Percentiles rank a stretch among this genome's conserved stretches.
Evolutionary conservation across 2,888 invertebrate species (phyloP).

Genomic region (Macaria notata): DNA sequence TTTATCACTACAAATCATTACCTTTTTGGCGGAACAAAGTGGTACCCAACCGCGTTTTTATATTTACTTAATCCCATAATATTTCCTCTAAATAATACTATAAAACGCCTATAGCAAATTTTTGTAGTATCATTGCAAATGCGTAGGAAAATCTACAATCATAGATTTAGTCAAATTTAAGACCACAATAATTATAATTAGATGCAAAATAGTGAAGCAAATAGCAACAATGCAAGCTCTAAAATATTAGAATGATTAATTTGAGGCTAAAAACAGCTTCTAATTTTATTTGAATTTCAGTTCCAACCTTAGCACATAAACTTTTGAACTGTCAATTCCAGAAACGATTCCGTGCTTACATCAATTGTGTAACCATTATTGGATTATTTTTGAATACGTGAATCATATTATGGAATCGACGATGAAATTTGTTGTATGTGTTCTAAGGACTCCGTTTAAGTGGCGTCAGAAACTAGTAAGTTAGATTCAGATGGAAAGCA

Average conservation of each 20-base stretch:
- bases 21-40: slow-evolving; percentile 1
- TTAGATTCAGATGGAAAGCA: background rate
- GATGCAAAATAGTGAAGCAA: slow-evolving; percentile 2
- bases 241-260: too few relatives aligned
- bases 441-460: too few relatives aligned
- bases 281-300: too few relatives aligned
- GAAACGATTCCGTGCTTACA: too few relatives aligned
- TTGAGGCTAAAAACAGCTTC: too few relatives aligned
- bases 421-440: too few relatives aligned
- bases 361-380: too few relatives aligned
- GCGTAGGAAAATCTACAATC: slow-evolving; percentile 11
- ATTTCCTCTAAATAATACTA: slow-evolving; percentile 4
- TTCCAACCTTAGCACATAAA: too few relatives aligned
- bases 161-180: slow-evolving; percentile 15
- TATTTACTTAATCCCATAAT: background rate
- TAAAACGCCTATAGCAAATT: slow-evolving; percentile 33
- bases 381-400: too few relatives aligned
- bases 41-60: background rate
- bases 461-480: too few relatives aligned
- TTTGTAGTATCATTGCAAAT: slow-evolving; percentile 21
- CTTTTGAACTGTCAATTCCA: too few relatives aligned
- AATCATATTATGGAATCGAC: too few relatives aligned
- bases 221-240: background rate
- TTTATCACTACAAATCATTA: slow-evolving; percentile 6
- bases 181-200: slow-evolving; percentile 3